Evolutionary conservation across 2,113 vertebrate genomes (phyloP).

Genomic region (Typhlomys cinereus): DNA sequence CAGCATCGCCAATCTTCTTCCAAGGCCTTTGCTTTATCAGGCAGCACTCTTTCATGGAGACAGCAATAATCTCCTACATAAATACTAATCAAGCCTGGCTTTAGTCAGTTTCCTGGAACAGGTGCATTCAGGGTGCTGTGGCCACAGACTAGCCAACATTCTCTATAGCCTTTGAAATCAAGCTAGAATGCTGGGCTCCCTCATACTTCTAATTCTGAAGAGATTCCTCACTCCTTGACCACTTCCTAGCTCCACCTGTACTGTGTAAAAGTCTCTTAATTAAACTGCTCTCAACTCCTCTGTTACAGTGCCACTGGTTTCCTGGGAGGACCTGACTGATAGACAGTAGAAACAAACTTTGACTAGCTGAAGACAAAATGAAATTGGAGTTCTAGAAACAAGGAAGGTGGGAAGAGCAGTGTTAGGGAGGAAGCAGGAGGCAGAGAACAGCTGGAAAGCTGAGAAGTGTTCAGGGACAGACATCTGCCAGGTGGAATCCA

Average conservation of each 20-base stretch:
- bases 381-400: conserved; percentile 34
- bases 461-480: not conserved
- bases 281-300: conserved; percentile 7
- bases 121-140: too few species aligned
- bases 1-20: not conserved
- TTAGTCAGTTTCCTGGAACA: too few species aligned
- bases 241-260: not conserved
- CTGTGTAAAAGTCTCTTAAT: conserved; percentile 26
- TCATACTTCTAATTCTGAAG: not conserved
- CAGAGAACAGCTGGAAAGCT: not conserved
- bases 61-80: not conserved
- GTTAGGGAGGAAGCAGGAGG: not conserved
- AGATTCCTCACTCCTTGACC: not conserved
- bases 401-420: not conserved
- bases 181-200: not conserved
- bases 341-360: conserved; percentile 47
- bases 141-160: not conserved
- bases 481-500: not conserved
- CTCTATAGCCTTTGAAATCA: not conserved
- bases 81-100: too few species aligned
- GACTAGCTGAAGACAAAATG: conserved; percentile 58
- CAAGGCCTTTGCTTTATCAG: not conserved
- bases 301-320: conserved; percentile 55
- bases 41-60: not conserved
- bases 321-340: conserved; percentile 43